phyloP scores from a whole-genome alignment of 2,113 vertebrate species.

The Fregetta grallaria region DNA sequence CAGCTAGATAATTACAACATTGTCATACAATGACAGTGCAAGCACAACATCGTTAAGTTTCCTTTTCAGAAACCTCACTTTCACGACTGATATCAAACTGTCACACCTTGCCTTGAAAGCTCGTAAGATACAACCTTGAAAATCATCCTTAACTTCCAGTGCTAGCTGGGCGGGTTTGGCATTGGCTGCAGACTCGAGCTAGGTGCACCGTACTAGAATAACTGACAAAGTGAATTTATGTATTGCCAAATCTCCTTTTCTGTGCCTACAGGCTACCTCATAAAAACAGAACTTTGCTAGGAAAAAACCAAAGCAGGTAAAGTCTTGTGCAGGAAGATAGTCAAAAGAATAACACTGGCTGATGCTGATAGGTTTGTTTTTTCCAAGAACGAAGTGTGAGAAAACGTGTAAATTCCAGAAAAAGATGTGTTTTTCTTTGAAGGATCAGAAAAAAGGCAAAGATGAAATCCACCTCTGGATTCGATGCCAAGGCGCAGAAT shows the following conservation, averaged over 20 bases:
- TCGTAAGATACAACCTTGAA: neutral
- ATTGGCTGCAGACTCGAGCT: rapidly evolving
- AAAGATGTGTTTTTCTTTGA: neutral
- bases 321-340: neutral
- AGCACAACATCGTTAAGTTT: neutral
- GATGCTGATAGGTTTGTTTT: neutral
- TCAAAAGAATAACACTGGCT: neutral
- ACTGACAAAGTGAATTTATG: neutral
- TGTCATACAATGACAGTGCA: neutral
- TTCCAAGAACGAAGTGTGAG: neutral
- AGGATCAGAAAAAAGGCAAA: neutral
- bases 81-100: neutral
- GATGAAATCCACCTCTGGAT: neutral
- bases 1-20: neutral
- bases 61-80: neutral
- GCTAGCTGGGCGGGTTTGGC: neutral
- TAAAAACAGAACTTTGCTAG: neutral
- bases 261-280: neutral
- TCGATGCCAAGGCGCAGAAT: neutral
- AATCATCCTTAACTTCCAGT: neutral
- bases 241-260: neutral
- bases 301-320: neutral
- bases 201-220: neutral
- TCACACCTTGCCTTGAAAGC: neutral
- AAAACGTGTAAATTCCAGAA: neutral